Base-by-base conservation (phyloP, 2,888 invertebrate species). In the Eudemis profundana region DNA sequence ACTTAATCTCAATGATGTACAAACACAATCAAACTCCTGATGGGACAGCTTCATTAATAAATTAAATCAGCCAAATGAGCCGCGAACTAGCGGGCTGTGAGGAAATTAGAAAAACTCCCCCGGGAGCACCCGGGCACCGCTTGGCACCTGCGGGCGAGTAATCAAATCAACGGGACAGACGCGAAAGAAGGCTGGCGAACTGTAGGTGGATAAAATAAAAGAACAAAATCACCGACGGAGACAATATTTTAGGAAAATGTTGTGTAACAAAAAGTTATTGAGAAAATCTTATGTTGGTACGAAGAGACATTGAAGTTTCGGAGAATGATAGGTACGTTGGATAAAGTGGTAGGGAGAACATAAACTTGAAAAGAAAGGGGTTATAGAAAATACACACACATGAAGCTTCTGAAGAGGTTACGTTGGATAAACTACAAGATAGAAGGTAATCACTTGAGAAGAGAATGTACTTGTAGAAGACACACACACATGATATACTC, bases 41-140 rank as follows among this genome's bases (percentile, higher is more conserved):
- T 10, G 12, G 12, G 17, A 21, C 47, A 57, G 49, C 21, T 40
- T 64, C 50, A 65, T 65, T 60, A 72, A 76, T 72, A 74, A 76
- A 74, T 72, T 71, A 73, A 69, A 65, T 72, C 72, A 73, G 69
- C 72, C 64, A 67, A 70, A 70, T 68, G 70, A 64, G 57, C 63
- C 66, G 69, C 60, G 57, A 71, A 69, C 33, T 33, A 33, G 23
- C 23, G 50, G 60, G 51, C 53, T 23, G 51, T n/a, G 50, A 67
- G 76, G 73, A 77, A 79, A 81, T 81, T 79, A 79, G 78, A 78
- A 75, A 74, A 75, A 77, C 65, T 72, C 81, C 77, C 81, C 60
- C 21, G 74, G 71, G 73, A 47, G 61, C 56, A 57, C 66, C 54
- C 68, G 66, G 49, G 49, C 40, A 56, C 63, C 65, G 68, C 68